phyloP scores from a whole-genome alignment of 2,797 vertebrate species.

The Sparus aurata region DNA sequence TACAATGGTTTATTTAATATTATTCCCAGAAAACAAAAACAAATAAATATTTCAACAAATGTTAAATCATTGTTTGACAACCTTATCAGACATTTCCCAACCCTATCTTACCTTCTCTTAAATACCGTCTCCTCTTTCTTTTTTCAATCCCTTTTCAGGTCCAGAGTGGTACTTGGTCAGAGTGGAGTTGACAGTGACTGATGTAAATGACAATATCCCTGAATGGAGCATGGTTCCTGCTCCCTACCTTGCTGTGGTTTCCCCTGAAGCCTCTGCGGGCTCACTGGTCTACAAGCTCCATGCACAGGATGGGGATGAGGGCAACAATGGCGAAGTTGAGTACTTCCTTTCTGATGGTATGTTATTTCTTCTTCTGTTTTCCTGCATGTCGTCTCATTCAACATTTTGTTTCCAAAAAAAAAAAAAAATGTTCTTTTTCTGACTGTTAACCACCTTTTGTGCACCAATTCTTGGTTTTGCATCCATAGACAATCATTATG shows the following conservation, averaged over 20 bases:
- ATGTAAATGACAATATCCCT: slow-evolving; percentile 90
- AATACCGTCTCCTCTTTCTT: neutral
- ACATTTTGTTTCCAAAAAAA: neutral
- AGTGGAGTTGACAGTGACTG: slow-evolving; percentile 87
- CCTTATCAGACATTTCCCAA: neutral
- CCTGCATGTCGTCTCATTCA: neutral
- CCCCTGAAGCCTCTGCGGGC: slow-evolving; percentile 78
- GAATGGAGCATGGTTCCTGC: slow-evolving; percentile 90
- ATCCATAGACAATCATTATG: neutral
- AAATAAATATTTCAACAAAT: neutral
- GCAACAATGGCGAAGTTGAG: slow-evolving; percentile 88
- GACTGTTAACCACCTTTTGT: no score
- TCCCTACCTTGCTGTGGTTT: slow-evolving; percentile 89
- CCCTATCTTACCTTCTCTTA: neutral
- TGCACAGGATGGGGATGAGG: slow-evolving; percentile 90
- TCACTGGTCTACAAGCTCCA: slow-evolving; percentile 89
- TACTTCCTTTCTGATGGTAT: slow-evolving; percentile 92
- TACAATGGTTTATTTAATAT: no score
- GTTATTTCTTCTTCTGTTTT: neutral
- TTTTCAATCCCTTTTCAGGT: slow-evolving; percentile 73
- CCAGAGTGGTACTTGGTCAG: slow-evolving; percentile 88
- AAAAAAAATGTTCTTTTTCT: neutral
- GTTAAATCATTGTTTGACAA: neutral
- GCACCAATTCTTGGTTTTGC: neutral
- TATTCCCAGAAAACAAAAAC: neutral